A percentile compares a stretch with the other conserved stretches of the same genome.
Evolutionary conservation across 2,113 vertebrate genomes (phyloP).

Genomic region (Onychorhynchus coronatus): DNA sequence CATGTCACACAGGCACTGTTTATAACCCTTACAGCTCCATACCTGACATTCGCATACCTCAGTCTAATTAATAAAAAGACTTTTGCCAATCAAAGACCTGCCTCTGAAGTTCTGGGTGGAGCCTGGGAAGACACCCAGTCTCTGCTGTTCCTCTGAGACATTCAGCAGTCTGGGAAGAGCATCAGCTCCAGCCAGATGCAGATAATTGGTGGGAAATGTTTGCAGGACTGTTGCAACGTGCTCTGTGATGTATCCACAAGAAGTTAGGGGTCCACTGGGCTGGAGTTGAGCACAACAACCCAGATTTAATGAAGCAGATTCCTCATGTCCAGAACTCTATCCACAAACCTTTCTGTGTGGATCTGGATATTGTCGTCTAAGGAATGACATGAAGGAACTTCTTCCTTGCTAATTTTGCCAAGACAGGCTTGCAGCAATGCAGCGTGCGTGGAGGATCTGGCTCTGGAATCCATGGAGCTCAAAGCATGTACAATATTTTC

Average conservation of each 20-base stretch:
- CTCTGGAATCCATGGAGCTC: background rate
- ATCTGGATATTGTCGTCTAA: background rate
- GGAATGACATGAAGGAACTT: background rate
- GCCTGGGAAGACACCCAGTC: background rate
- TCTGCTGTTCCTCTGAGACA: background rate
- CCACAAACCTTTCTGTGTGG: background rate
- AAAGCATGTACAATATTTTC: background rate
- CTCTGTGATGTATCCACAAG: background rate
- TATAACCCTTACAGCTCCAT: background rate
- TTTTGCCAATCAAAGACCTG: background rate
- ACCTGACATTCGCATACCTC: background rate
- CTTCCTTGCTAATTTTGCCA: background rate
- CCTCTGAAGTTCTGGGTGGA: background rate
- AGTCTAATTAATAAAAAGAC: background rate
- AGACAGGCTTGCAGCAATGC: background rate
- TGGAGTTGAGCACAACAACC: background rate
- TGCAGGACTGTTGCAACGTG: background rate
- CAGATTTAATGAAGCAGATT: background rate
- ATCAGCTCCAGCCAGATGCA: background rate
- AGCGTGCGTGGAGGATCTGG: accelerated
- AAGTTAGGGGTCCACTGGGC: background rate
- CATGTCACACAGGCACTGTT: background rate
- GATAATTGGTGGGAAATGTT: accelerated
- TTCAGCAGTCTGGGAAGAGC: background rate
- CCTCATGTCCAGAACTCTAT: background rate